Evolutionary conservation across 2,113 vertebrate genomes (phyloP).

Genomic region (Xiphias gladius): DNA sequence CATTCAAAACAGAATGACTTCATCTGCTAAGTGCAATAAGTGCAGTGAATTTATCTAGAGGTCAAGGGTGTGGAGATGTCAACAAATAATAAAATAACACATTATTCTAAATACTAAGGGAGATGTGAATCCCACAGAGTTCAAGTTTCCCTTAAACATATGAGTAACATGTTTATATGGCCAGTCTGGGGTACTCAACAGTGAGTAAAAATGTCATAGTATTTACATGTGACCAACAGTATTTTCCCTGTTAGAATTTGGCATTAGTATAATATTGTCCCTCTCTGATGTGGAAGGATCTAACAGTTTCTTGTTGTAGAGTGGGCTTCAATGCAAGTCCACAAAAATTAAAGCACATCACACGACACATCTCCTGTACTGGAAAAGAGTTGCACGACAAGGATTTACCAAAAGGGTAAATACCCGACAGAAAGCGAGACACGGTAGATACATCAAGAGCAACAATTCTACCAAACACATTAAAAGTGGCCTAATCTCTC

Average conservation of each 20-base stretch:
- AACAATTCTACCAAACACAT: neutral
- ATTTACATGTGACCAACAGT: too few species aligned
- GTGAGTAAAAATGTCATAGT: neutral
- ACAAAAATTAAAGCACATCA: too few species aligned
- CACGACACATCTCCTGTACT: too few species aligned
- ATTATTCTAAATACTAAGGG: neutral
- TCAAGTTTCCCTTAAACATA: neutral
- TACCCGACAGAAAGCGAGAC: too few species aligned
- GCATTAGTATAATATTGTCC: neutral
- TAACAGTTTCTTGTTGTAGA: too few species aligned
- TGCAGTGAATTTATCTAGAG: neutral
- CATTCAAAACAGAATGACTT: neutral
- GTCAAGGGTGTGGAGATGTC: neutral
- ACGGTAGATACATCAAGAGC: too few species aligned
- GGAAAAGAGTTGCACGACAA: too few species aligned
- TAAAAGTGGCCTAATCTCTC: neutral
- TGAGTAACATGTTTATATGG: neutral
- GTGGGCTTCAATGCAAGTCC: too few species aligned
- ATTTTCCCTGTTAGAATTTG: neutral
- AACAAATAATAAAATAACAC: neutral
- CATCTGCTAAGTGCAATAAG: neutral
- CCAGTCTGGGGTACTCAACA: neutral
- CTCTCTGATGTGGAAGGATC: neutral
- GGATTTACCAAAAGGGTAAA: too few species aligned
- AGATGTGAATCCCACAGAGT: neutral